Percentiles rank a stretch among this genome's conserved stretches.
These are phyloP conservation scores for Xiphophorus hellerii DNA, from an alignment of 2,113 vertebrate genomes.

Conservation along the genomic window DNA sequence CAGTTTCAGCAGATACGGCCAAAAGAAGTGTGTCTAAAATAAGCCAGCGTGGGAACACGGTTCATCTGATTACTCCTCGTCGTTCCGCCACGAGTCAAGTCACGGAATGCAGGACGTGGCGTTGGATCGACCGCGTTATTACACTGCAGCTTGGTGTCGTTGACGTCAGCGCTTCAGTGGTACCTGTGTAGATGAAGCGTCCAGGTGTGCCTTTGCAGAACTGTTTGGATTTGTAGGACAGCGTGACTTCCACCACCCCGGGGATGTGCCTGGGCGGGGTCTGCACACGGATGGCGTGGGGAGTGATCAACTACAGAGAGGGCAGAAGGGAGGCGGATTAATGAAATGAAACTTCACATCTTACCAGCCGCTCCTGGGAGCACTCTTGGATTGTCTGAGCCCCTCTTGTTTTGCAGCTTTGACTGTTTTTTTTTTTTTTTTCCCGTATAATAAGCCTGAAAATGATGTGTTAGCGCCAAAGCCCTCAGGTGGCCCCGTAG, in stretches of 20 bases:
- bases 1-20: constrained; percentile 36
- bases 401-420: constrained; percentile 50
- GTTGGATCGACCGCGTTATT: not conserved
- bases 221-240: constrained; percentile 99
- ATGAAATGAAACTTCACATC: constrained; percentile 54
- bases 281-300: constrained; percentile 97
- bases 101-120: not conserved
- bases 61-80: constrained; percentile 5
- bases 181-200: constrained; percentile 99
- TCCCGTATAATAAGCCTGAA: constrained; percentile 64
- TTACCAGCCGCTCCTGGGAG: constrained; percentile 42
- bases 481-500: constrained; percentile 65
- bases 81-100: not conserved
- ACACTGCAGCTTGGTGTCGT: constrained; percentile 7
- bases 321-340: constrained; percentile 57
- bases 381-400: constrained; percentile 25
- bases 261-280: constrained; percentile 98
- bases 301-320: constrained; percentile 91
- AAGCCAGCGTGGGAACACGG: not conserved
- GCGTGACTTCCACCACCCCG: constrained; percentile 97
- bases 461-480: constrained; percentile 60
- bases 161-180: not conserved
- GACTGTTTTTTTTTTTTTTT: constrained; percentile 64
- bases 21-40: constrained; percentile 19
- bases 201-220: constrained; percentile 99